Evolutionary conservation across 2,113 vertebrate species (phyloP), one percentile per base, ranked within the genome.

Genomic region (Saccopteryx leptura): DNA sequence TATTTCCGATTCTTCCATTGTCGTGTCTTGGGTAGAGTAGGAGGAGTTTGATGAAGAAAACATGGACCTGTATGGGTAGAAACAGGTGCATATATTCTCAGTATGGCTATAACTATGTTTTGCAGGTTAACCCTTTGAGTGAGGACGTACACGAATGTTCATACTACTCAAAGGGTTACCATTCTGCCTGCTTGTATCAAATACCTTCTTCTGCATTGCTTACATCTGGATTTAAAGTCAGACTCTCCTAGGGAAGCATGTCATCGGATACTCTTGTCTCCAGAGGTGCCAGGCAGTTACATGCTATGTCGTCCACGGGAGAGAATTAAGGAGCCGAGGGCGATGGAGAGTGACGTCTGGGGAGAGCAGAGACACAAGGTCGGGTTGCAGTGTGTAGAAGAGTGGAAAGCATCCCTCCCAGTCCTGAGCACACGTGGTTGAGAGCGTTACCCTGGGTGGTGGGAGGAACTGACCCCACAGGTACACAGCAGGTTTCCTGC

Each of bases 391-490:
- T 48, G 13, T 33, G 15, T 87, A 66, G 83, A 52, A 84, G 76
- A 33, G 54, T 31, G 71, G 84, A 85, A 95, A 82, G 33, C 76
- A 65, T 94, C 90, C 72, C 74, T n/a, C n/a, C 52, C 90, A 33
- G 2, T 33, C 79, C 76, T 96, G 63, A 81, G 56, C 68, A 21
- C 85, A 46, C 76, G 52, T 92, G 84, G 19, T 96, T 63, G 63
- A 88, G 76, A 92, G 90, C 58, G n/a, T 0, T 39, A n/a, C 19
- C 9, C 60, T 46, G n/a, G 78, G 39, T 63, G 76, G 72, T 81
- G 60, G 66, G 69, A 79, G 46, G 90, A 88, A 96, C 85, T 65
- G 76, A 90, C 81, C 90, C 69, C 75, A 87, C 81, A 23, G 85
- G 71, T 87, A 66, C 39, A 52, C 10, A 46, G 46, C 8, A 23